Evolutionary conservation across 2,113 vertebrate genomes (phyloP), one percentile per base, ranked within the genome.

Genomic region (Stegastes partitus): DNA sequence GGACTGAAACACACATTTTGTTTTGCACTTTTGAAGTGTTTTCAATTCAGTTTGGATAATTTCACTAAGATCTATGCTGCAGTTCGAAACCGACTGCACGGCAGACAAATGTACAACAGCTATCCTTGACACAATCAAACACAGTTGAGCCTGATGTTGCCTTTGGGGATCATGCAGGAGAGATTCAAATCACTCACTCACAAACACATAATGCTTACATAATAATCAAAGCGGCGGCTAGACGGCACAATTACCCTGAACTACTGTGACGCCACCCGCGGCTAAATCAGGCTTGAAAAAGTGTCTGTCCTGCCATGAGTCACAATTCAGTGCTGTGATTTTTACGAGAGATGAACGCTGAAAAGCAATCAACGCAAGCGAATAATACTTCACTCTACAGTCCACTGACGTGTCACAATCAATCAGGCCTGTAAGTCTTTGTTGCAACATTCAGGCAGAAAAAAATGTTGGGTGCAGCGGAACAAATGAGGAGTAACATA

Each of bases 391-490:
- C 16, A 34, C 31, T 34, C 31, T 34, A 7, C 31, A 34, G 31
- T 47, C 34, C n/a, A n/a, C 31, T 42, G 55, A 56, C 7, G 23
- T 67, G 74, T 58, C 9, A 14, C 55, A 87, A 81, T 56, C 28
- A 73, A 69, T 39, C 21, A 66, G 5, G 55, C 14, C 21, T 34
- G 50, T 26, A 11, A 19, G 70, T 74, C 16, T 74, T 62, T 51
- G 1, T 61, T 25, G 8, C 47, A 74, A 69, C 26, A 21, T 44
- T 37, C 39, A 63, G 21, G 19, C 3, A 8, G 42, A 11, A 67
- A 58, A 76, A 12, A 26, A 44, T 0, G 6, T 8, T 50, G 12
- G 26, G 21, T 50, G 18, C 12, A 18, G 56, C 31, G 4, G 45
- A 47, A 5, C 5, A 11, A 47, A 47, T n/a, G n/a, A n/a, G n/a